Evolutionary conservation across 37 sponge, comb jelly and placozoan species (phyloP), one percentile per base, ranked within the genome.

Genomic region (Eunapius fragilis): DNA sequence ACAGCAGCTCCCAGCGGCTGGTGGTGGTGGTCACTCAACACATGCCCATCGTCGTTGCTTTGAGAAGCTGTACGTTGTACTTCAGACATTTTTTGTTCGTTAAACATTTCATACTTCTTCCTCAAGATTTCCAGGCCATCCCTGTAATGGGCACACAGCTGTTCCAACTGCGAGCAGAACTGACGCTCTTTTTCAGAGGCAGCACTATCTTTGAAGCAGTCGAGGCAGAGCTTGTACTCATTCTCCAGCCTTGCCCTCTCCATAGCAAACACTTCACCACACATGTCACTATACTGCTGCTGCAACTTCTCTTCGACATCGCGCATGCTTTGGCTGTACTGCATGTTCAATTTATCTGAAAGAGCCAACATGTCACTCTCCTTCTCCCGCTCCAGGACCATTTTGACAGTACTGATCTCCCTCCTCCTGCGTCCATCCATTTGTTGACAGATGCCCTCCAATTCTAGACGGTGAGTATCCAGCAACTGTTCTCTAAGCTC

Each of bases 331-430:
- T 27, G 67, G 30, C 50, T 67, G 58, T 50, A 27, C 14, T 50
- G 31, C 10, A 11, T 19, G 14, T n/a, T 48, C 80, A 79, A 32
- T 25, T 30, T 48, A 3, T 27, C 28, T 19, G 31, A 58, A 58
- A 79, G 67, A 58, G 48, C 58, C 48, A 67, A 34, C 80, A 79
- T 79, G 27, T 73, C 74, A 33, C 32, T 32, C 74, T 73, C 28
- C 74, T 73, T 73, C 31, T 79, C 80, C 25, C 28, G n/a, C 80
- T 58, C 31, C 0, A 67, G 80, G 17, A 48, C 67, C 32, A 67
- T 67, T 50, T 49, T 79, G 68, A 79, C 67, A 49, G 80, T 58
- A n/a, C 22, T 28, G 27, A 81, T 25, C 25, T 71, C 82, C 19
- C 69, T 81, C 71, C 22, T 28, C n/a, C 70, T 34, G 22, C 37